Percentiles rank a stretch among this genome's conserved stretches.
Conservation (phyloP, 2,797 vertebrate species). For the Steatocranus sp. region DNA sequence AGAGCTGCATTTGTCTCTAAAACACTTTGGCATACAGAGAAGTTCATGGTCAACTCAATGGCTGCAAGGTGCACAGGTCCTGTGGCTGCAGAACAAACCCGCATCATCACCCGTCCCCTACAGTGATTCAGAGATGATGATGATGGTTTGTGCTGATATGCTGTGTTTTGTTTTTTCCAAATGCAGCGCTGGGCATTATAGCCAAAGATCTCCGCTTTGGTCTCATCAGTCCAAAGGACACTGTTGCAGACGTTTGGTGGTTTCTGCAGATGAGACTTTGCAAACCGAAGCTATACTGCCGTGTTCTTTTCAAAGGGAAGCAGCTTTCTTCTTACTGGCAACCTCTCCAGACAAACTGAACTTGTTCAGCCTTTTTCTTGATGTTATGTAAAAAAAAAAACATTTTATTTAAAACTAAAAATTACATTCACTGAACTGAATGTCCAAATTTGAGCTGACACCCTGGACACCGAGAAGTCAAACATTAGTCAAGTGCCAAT, state of each 20-base stretch:
- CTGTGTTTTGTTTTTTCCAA: neutral
- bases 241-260: neutral
- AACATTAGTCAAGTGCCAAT: accelerated
- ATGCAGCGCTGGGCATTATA: accelerated
- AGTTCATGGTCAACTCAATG: neutral
- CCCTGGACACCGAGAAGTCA: neutral
- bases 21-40: neutral
- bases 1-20: neutral
- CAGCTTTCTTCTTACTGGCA: neutral
- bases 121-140: neutral
- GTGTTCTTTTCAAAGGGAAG: accelerated
- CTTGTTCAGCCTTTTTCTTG: neutral
- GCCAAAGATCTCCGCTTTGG: neutral
- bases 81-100: neutral
- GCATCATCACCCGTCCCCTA: neutral
- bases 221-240: neutral
- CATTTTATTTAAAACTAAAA: neutral
- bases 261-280: neutral
- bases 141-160: neutral
- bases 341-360: neutral
- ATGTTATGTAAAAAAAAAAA: no score
- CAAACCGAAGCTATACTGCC: accelerated
- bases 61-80: neutral
- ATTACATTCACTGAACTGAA: neutral
- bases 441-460: neutral